Conservation (phyloP, 1,140 invertebrate species). For the Drosophila lacertosa region DNA sequence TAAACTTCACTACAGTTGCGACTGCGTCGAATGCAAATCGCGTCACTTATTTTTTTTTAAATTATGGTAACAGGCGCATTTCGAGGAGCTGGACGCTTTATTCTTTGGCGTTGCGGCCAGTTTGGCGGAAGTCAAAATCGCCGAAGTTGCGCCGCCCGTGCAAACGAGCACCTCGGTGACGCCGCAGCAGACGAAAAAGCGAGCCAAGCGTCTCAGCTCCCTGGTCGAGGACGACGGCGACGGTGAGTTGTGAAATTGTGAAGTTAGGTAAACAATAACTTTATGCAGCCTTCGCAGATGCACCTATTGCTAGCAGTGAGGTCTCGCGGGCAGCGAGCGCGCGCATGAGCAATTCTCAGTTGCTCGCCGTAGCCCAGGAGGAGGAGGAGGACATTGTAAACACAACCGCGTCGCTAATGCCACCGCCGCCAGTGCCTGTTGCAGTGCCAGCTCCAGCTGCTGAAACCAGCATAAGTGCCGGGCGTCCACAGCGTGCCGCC, state of each 20-base stretch:
- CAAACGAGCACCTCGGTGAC: constrained; percentile 35
- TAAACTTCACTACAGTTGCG: background rate
- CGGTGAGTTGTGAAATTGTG: constrained; percentile 42
- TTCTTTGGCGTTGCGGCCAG: constrained; percentile 47
- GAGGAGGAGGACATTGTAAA: constrained; percentile 33
- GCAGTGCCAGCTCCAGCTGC: background rate
- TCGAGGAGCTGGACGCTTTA: constrained; percentile 57
- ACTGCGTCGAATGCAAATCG: constrained; percentile 3
- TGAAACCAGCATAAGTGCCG: constrained; percentile 47
- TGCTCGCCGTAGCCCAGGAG: constrained; percentile 53
- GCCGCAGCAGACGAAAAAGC: constrained; percentile 76
- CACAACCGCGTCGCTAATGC: constrained; percentile 61
- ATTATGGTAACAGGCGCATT: constrained; percentile 50
- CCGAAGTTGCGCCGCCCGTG: constrained; percentile 3
- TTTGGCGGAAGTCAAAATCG: constrained; percentile 9
- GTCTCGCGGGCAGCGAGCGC: constrained; percentile 18
- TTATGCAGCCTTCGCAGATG: background rate
- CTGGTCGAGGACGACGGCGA: constrained; percentile 51
- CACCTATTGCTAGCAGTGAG: constrained; percentile 1
- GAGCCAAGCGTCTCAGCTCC: constrained; percentile 62
- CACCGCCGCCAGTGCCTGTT: constrained; percentile 61
- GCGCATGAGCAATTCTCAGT: constrained; percentile 63
- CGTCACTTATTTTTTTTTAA: constrained; percentile 6
- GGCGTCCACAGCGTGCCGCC: constrained; percentile 69
- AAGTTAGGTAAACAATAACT: background rate